These are phyloP conservation scores for Furcula furcula DNA, from an alignment of 2,888 invertebrate species.

Conservation along the genomic window DNA sequence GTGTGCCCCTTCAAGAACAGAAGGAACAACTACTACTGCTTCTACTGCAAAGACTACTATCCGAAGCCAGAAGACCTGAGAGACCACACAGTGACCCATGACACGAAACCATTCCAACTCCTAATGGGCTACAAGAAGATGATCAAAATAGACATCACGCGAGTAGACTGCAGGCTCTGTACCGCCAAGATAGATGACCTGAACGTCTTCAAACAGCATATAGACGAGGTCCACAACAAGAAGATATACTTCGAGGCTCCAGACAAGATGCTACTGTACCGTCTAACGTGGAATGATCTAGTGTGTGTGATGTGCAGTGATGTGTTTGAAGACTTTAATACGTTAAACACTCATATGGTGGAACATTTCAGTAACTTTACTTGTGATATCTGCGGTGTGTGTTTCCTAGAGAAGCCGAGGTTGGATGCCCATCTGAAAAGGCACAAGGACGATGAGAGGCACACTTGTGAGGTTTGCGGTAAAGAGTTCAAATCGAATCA, in stretches of 20 bases:
- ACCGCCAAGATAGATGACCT: slow-evolving; percentile 59
- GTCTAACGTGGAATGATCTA: slow-evolving; percentile 66
- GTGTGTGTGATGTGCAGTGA: slow-evolving; percentile 69
- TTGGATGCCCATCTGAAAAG: slow-evolving; percentile 71
- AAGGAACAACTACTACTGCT: slow-evolving; percentile 71
- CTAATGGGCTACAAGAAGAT: slow-evolving; percentile 72
- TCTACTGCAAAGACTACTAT: slow-evolving; percentile 72
- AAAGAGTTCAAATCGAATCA: slow-evolving; percentile 72
- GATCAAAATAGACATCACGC: slow-evolving; percentile 69
- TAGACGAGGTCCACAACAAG: slow-evolving; percentile 62
- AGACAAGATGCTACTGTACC: slow-evolving; percentile 62
- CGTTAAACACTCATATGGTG: slow-evolving; percentile 68
- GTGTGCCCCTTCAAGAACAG: slow-evolving; percentile 72
- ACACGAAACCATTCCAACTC: slow-evolving; percentile 68
- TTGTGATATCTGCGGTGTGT: slow-evolving; percentile 69
- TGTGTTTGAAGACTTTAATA: slow-evolving; percentile 71
- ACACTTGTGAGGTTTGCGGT: slow-evolving; percentile 76
- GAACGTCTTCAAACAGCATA: slow-evolving; percentile 59
- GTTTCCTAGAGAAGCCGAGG: slow-evolving; percentile 72
- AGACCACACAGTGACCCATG: slow-evolving; percentile 65
- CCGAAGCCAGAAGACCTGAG: slow-evolving; percentile 68
- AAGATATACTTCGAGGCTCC: slow-evolving; percentile 72
- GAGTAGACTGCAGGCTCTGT: slow-evolving; percentile 67
- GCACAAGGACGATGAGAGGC: slow-evolving; percentile 74
- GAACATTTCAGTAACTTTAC: slow-evolving; percentile 72